Evolutionary conservation across 35 echinoderm and acorn worm genomes (phyloP).

Genomic region (Ptychodera flava): DNA sequence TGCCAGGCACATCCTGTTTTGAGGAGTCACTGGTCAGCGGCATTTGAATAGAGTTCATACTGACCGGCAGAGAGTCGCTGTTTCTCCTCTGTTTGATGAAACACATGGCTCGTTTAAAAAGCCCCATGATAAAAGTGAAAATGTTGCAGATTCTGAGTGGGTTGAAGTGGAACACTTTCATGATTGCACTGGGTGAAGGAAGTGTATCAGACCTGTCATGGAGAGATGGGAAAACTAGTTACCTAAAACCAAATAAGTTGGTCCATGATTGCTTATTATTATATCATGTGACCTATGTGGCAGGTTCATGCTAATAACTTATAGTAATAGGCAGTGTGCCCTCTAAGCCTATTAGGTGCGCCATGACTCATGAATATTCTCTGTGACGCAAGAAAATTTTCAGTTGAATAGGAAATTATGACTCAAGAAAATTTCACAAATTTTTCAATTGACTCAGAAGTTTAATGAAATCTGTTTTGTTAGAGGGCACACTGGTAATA

Average conservation of each 20-base stretch:
- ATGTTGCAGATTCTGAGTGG: neutral
- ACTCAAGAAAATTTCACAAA: too few species aligned
- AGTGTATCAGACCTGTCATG: neutral
- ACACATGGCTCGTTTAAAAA: neutral
- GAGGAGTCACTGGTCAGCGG: neutral
- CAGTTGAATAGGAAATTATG: too few species aligned
- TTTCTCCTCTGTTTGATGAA: neutral
- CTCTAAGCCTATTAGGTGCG: neutral
- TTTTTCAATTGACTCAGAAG: too few species aligned
- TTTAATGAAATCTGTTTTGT: too few species aligned
- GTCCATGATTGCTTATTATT: too few species aligned
- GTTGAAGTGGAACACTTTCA: neutral
- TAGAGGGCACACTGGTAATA: too few species aligned
- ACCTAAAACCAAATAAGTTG: too few species aligned
- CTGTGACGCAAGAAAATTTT: too few species aligned
- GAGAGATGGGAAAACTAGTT: neutral
- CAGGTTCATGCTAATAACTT: neutral
- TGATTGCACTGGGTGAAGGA: neutral
- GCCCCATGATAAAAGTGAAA: neutral
- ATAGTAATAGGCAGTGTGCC: neutral
- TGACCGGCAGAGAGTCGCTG: neutral
- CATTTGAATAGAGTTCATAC: neutral
- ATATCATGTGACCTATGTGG: neutral
- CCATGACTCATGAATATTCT: too few species aligned
- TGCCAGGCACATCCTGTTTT: neutral